Base-by-base conservation (phyloP, 2,888 invertebrate genomes). In the Corbicula japonica region DNA sequence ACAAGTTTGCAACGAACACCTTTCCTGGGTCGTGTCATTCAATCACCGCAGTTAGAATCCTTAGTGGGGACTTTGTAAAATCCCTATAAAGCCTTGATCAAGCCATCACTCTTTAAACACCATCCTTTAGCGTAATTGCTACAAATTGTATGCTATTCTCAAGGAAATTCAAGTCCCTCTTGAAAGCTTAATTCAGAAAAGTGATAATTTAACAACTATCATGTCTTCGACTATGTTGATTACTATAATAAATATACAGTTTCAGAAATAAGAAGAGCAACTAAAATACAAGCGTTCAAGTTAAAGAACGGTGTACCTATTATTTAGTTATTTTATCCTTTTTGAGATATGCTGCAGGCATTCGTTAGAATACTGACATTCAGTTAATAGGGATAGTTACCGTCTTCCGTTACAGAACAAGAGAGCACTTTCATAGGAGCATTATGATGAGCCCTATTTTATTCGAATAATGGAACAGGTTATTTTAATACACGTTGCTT, bases 241-340 rank as follows among this genome's bases (percentile, higher is more conserved):
- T 69, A 69, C 69, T 69, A 38, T 70, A 63, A 76, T 76, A 76
- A 69, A 62, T 69, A 44, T 61, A 75, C 23, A 56, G 63, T n/a
- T 38, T 41, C 50, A 15, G 69, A 63, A 70, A 76, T 30, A 30
- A 80, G 68, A 69, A 61, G 80, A 80, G 80, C 76, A 72, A 41
- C 76, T 41, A 72, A 63, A 72, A 58, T 68, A 68, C 76, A 62
- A 68, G 23, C 46, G 61, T 72, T 78, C 54, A 71, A 63, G n/a
- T 38, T 44, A 61, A 35, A 72, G 71, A 69, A 61, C 35, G 44
- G 48, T 34, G 63, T 69, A 82, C 72, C 82, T 70, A 82, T 75
- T 52, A 82, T 69, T 82, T 78, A 54, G 63, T 63, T 68, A 78
- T 79, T 63, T 61, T 60, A 79, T 62, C 79, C 71, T 66, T 79